Percentiles rank a stretch among this genome's conserved stretches.
Conservation (phyloP, 2,797 vertebrate species). For the Bucorvus abyssinicus region DNA sequence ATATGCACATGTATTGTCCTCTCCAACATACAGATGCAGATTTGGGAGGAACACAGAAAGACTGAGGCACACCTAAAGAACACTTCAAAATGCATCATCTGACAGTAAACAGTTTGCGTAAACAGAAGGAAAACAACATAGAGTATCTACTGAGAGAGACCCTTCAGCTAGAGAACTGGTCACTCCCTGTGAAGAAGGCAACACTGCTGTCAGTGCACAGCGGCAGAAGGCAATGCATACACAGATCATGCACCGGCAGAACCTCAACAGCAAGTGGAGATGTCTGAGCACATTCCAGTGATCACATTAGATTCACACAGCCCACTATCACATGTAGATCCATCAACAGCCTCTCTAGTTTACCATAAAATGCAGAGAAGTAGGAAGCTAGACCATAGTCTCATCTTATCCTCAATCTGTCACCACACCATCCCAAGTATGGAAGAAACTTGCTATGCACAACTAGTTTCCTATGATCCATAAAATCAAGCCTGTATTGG, state of each 20-base stretch:
- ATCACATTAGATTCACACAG: not conserved
- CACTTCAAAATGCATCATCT: not conserved
- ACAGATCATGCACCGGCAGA: not conserved
- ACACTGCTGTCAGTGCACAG: not conserved
- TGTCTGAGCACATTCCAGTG: not conserved
- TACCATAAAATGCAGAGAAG: not conserved
- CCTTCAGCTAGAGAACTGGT: not conserved
- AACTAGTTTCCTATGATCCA: not conserved
- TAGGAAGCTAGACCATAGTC: not conserved
- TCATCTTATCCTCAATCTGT: not conserved
- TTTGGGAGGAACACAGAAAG: not conserved
- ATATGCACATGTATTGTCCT: not conserved
- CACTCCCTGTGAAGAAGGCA: not conserved
- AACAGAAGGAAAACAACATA: accelerated
- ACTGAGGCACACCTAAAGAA: not conserved
- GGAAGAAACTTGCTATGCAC: not conserved
- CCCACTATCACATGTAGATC: accelerated
- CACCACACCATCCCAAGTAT: not conserved
- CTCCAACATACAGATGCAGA: not conserved
- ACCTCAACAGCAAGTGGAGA: not conserved
- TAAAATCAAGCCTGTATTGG: not conserved
- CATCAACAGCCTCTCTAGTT: not conserved
- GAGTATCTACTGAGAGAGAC: not conserved
- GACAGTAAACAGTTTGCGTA: not conserved
- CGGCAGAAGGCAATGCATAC: not conserved